Evolutionary conservation across 2,797 vertebrate genomes (phyloP), one percentile per base, ranked within the genome.

Genomic region (Petrocephalus sullivani): DNA sequence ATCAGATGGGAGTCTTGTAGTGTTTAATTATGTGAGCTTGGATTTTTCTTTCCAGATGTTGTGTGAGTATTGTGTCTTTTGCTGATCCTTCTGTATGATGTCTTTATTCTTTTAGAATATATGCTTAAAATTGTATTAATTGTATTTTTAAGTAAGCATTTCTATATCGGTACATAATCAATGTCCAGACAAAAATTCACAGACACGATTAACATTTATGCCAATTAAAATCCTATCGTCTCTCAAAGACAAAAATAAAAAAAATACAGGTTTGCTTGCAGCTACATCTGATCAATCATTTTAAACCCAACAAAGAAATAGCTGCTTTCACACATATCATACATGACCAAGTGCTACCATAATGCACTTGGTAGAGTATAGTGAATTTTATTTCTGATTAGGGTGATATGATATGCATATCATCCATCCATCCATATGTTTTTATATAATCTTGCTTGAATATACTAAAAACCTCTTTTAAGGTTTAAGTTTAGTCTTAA

Each of bases 1-100:
- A 49, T 90, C 89, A 87, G 71, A 67, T 82, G 88, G 88, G 57
- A 88, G 87, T 37, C 87, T 82, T 53, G 85, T 88, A 85, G 58
- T 87, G 54, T 56, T 21, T 90, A 89, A 89, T 92, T 91, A 91
- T 89, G 49, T 23, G 81, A 89, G 85, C 91, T 88, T 90, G 88
- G 88, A 87, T 37, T 57, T 87, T 58, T 21, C 61, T 85, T 88
- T 82, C 41, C 88, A 81, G 61, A 86, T 89, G 84, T 86, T 86
- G 56, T 49, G 64, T 86, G 28, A 75, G 23, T 28, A n/a, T 67
- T 57, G 83, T 88, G 56, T 67, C 23, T 88, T 85, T 54, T 88
- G 81, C 82, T 64, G 21, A 37, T 57, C 6, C 14, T 21, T 67
- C 23, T 46, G 41, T 46, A 81, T 33, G 64, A 78, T 41, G 23